Base-by-base conservation (phyloP, 2,113 vertebrate species). In the Calcarius ornatus region DNA sequence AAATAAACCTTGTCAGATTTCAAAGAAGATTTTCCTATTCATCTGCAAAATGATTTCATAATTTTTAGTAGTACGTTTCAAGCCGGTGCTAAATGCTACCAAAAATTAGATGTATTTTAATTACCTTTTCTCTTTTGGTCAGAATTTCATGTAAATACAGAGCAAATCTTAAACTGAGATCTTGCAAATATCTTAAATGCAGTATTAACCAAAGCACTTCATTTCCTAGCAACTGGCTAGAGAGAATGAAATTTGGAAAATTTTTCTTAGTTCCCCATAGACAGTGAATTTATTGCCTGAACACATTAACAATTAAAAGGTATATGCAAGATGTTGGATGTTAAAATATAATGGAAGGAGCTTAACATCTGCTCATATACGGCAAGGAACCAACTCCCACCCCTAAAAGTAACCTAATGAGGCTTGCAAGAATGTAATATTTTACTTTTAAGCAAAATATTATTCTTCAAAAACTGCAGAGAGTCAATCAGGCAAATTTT, bases 1-100 rank as follows among this genome's bases (percentile, higher is more conserved):
- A 98, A 98, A 98, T 97, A 98, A 97, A 93, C 92, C 85, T 95
- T 97, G 97, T 97, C 97, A 98, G 79, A 90, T 56, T 92, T 91
- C 95, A 97, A 96, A 94, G 79, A 93, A 88, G 81, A 94, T 91
- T 95, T 97, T 95, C 57, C 76, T 91, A 93, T 95, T 87, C 71
- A 8, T 90, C 93, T 94, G 87, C 88, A 97, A 95, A 97, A 97
- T 84, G n/a, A 93, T 94, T 90, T 86, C 81, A 45, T 95, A 77
- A 86, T 92, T 92, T 91, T 94, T 96, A 88, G 96, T 72, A 13
- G 65, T 90, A 24, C 4, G 3, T 86, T 94, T 95, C 87, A 95
- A 92, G 21, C n/a, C 30, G 25, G n/a, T 94, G 92, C 94, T 96
- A 97, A 97, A 82, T 92, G 86, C 59, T 88, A 85, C 76, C 31